phyloP scores from a whole-genome alignment of 92 coral and sea anemone species.

The Zoanthus sociatus region DNA sequence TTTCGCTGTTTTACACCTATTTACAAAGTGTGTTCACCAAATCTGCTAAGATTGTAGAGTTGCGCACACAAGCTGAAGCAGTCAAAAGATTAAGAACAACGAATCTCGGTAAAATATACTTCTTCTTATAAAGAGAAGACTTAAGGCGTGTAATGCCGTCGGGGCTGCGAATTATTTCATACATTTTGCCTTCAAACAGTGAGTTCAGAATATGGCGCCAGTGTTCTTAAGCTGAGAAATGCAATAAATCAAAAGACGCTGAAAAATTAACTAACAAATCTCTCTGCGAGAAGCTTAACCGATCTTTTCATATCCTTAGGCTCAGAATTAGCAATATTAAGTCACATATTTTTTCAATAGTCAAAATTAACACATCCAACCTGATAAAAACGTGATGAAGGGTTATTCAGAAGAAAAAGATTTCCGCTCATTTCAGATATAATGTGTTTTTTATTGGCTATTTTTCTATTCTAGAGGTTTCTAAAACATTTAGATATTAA shows the following conservation, averaged over 20 bases:
- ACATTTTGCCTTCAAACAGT: background rate
- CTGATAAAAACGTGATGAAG: background rate
- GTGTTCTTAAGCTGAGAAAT: background rate
- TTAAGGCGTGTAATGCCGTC: background rate
- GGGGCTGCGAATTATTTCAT: background rate
- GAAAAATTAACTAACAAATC: background rate
- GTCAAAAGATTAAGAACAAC: no score
- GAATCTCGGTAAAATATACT: background rate
- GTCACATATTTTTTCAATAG: background rate
- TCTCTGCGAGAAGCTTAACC: background rate
- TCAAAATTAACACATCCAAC: background rate
- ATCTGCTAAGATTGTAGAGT: no score
- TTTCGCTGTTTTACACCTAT: no score
- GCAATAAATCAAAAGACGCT: background rate
- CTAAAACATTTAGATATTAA: no score
- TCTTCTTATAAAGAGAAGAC: no score
- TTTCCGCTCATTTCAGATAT: background rate
- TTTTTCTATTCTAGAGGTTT: no score
- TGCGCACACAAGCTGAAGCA: no score
- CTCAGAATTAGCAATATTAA: background rate
- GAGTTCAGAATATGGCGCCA: slow-evolving; percentile 3
- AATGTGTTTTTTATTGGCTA: background rate
- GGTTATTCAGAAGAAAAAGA: background rate
- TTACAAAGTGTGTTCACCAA: no score
- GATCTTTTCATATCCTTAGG: background rate